Conservation (phyloP, 2,888 invertebrate genomes). For the Acleris sparsana region DNA sequence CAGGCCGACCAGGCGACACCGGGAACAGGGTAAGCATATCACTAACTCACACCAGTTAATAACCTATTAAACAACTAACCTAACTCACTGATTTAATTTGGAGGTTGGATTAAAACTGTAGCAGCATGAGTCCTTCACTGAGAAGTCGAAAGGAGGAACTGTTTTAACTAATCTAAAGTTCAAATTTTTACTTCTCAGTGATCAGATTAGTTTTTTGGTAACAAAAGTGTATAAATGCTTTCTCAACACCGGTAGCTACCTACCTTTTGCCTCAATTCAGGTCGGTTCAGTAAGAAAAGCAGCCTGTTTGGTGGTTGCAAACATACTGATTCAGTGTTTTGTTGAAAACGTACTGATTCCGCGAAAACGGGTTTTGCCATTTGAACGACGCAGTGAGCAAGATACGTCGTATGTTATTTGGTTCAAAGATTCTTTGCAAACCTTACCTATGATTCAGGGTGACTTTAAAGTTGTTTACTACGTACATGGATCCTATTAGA, state of each 20-base stretch:
- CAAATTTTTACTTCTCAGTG: conserved; percentile 9
- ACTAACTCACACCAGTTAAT: neutral
- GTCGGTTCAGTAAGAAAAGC: too few species aligned
- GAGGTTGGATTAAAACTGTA: conserved; percentile 12
- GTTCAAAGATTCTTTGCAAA: too few species aligned
- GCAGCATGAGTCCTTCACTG: conserved; percentile 14
- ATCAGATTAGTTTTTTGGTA: neutral
- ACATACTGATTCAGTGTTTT: too few species aligned
- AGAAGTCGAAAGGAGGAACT: neutral
- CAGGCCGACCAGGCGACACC: conserved; percentile 88
- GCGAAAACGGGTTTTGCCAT: too few species aligned
- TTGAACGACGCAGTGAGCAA: too few species aligned
- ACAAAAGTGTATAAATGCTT: conserved; percentile 1
- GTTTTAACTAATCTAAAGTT: neutral
- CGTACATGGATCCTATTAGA: too few species aligned
- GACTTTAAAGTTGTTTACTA: too few species aligned
- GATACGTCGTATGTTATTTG: too few species aligned
- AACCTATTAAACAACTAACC: conserved; percentile 15
- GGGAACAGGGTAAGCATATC: conserved; percentile 89
- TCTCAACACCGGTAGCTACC: neutral
- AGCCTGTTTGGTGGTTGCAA: too few species aligned
- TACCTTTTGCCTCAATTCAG: neutral
- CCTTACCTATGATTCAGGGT: too few species aligned
- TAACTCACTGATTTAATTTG: conserved; percentile 23
- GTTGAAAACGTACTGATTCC: too few species aligned